phyloP scores from a whole-genome alignment of 1,140 invertebrate species.

The Lithobius niger region DNA sequence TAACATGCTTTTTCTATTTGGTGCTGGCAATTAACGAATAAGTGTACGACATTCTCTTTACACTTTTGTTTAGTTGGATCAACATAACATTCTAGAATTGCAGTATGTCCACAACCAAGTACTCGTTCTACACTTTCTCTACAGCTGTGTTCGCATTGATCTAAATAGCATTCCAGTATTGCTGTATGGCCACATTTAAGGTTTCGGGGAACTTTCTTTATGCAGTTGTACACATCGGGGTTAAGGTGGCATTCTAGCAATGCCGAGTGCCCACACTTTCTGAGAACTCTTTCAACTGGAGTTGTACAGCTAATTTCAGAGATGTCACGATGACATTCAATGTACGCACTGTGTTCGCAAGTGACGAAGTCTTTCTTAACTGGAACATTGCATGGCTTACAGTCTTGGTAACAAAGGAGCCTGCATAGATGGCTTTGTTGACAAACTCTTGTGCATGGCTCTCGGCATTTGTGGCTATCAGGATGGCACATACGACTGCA shows the following conservation, averaged over 20 bases:
- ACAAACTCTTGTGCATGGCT: constrained; percentile 11
- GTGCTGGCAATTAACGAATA: no score
- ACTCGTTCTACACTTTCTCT: not conserved
- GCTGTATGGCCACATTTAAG: no score
- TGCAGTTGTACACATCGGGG: no score
- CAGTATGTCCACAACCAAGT: not conserved
- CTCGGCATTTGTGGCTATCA: not conserved
- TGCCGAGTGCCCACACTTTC: constrained; percentile 12
- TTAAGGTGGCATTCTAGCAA: constrained; percentile 11
- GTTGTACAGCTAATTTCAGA: not conserved
- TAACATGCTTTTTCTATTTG: no score
- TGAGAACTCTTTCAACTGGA: constrained; percentile 5
- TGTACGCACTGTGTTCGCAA: not conserved
- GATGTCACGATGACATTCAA: not conserved
- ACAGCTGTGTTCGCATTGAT: constrained; percentile 10
- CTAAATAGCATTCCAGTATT: no score
- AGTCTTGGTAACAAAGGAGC: constrained; percentile 11
- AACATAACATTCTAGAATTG: not conserved
- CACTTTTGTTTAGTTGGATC: not conserved
- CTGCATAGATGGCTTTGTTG: constrained; percentile 11
- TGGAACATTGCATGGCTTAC: constrained; percentile 13
- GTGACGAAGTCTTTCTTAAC: not conserved
- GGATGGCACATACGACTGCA: constrained; percentile 17
- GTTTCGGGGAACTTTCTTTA: no score
- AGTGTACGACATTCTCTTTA: not conserved